Evolutionary conservation across 2,797 vertebrate genomes (phyloP).

Genomic region (Halcyon chelicuti): DNA sequence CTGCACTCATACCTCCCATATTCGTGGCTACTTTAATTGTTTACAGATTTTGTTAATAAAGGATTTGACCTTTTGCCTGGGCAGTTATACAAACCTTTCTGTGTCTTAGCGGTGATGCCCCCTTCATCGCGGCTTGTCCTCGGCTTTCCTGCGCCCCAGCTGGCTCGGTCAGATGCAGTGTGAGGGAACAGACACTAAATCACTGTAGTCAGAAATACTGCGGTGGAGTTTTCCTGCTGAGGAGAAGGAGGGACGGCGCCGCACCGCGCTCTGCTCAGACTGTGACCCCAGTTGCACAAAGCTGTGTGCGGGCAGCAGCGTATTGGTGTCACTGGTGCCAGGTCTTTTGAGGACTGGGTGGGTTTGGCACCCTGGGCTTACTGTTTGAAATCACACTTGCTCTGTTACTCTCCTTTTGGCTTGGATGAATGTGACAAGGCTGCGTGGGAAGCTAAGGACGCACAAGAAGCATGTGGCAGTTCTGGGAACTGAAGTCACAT

Average conservation of each 20-base stretch:
- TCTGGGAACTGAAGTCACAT: not conserved
- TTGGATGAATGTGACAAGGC: not conserved
- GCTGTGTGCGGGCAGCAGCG: rapidly evolving
- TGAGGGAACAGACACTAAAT: not conserved
- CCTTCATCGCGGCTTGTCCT: not conserved
- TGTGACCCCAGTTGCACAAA: not conserved
- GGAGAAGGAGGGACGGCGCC: not conserved
- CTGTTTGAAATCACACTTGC: not conserved
- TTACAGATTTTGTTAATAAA: slow-evolving; percentile 25
- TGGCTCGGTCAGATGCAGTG: rapidly evolving
- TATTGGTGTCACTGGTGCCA: not conserved
- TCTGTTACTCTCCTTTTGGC: not conserved
- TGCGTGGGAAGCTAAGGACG: not conserved
- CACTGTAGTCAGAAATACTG: not conserved
- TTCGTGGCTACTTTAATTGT: not conserved
- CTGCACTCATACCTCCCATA: not conserved
- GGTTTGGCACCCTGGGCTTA: not conserved
- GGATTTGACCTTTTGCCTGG: slow-evolving; percentile 35
- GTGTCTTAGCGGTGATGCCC: not conserved
- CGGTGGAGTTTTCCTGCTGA: not conserved
- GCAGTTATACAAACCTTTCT: slow-evolving; percentile 24
- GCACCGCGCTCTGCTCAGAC: rapidly evolving
- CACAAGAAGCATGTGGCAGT: not conserved
- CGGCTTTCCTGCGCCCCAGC: rapidly evolving
- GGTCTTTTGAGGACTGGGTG: not conserved